Conservation (phyloP, 2,797 vertebrate genomes). For the Cryptoprocta ferox region DNA sequence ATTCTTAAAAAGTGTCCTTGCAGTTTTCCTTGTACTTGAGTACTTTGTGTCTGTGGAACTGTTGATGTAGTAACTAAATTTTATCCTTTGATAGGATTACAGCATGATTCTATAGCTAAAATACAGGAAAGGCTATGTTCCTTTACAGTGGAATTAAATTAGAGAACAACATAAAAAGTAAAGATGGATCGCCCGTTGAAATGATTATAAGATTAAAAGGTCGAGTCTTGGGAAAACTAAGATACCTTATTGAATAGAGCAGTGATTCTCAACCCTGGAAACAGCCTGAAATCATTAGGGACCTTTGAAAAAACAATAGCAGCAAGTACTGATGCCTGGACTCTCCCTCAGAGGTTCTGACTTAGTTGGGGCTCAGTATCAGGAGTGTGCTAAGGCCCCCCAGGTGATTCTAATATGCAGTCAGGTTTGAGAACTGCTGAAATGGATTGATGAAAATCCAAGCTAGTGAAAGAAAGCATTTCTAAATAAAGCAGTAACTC, state of each 20-base stretch:
- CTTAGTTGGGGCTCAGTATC: not conserved
- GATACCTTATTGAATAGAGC: not conserved
- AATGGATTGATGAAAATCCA: not conserved
- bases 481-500: not conserved
- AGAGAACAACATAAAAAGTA: conserved; percentile 39
- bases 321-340: not conserved
- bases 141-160: conserved; percentile 57
- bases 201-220: conserved; percentile 9
- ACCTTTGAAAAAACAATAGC: not conserved
- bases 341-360: not conserved
- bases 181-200: conserved; percentile 12
- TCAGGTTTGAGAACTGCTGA: not conserved
- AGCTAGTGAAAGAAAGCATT: not conserved
- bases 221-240: not conserved
- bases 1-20: conserved; percentile 14
- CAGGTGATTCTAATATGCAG: not conserved
- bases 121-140: not conserved
- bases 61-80: not conserved
- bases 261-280: not conserved
- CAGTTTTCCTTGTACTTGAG: conserved; percentile 31
- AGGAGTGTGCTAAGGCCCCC: not conserved
- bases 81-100: conserved; percentile 49
- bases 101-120: not conserved
- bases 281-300: not conserved
- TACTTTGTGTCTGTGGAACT: conserved; percentile 16